A percentile compares a stretch with the other conserved stretches of the same genome.
Evolutionary conservation across 1,140 invertebrate species (phyloP).

Genomic region (Formica exsecta): DNA sequence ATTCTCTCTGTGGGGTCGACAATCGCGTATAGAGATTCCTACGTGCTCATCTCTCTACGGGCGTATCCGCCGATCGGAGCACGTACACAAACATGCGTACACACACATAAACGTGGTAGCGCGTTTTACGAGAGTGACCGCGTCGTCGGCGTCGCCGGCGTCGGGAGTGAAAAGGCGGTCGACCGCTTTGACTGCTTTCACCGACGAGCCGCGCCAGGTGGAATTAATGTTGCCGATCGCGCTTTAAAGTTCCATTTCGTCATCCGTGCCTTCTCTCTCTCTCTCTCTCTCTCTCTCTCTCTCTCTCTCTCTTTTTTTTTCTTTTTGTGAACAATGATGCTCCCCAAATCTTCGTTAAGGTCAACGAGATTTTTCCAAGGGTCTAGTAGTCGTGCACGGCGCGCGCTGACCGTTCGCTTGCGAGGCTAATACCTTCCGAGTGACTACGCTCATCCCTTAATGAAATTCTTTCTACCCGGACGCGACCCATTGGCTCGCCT

Average conservation of each 20-base stretch:
- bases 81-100: constrained; percentile 5
- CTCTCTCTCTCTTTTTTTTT: no score
- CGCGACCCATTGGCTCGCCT: constrained; percentile 69
- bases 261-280: constrained; percentile 37
- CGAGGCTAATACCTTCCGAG: constrained; percentile 85
- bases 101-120: constrained; percentile 41
- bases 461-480: constrained; percentile 85
- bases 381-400: constrained; percentile 64
- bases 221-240: constrained; percentile 70
- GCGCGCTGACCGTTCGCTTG: constrained; percentile 80
- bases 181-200: constrained; percentile 79
- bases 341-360: constrained; percentile 76
- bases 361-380: constrained; percentile 74
- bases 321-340: no score
- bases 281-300: background rate
- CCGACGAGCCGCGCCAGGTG: constrained; percentile 65
- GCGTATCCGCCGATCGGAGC: constrained; percentile 63
- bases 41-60: constrained; percentile 38
- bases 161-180: constrained; percentile 82
- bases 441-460: constrained; percentile 86
- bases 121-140: constrained; percentile 60
- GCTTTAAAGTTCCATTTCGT: constrained; percentile 65
- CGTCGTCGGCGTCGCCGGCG: constrained; percentile 46
- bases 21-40: constrained; percentile 48
- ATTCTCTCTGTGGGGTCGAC: constrained; percentile 47